phyloP scores from a whole-genome alignment of 2,797 vertebrate genomes.

The Sebastes hopkinsi region DNA sequence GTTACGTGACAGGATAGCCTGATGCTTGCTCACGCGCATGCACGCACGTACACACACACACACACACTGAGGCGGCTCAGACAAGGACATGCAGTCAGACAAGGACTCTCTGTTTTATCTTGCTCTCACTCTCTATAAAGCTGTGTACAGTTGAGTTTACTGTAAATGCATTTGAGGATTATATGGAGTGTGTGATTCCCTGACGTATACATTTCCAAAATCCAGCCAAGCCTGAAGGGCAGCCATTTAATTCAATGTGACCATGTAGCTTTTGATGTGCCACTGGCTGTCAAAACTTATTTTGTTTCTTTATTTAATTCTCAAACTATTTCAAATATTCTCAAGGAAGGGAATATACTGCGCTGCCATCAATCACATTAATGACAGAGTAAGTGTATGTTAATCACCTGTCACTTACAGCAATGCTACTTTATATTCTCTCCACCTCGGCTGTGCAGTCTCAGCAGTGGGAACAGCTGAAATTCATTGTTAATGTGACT shows the following conservation, averaged over 20 bases:
- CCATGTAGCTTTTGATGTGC: background rate
- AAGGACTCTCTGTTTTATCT: background rate
- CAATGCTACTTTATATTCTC: background rate
- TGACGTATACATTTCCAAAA: background rate
- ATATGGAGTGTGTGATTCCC: background rate
- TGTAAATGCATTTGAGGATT: background rate
- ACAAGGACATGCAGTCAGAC: slow-evolving; percentile 21
- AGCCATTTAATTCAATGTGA: background rate
- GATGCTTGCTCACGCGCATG: background rate
- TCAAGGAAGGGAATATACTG: background rate
- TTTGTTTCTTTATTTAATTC: background rate
- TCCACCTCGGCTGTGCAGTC: background rate
- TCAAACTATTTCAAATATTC: background rate
- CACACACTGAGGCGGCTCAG: background rate
- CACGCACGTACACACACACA: background rate
- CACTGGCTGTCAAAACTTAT: background rate
- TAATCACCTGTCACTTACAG: background rate
- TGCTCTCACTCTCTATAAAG: background rate
- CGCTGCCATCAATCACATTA: background rate
- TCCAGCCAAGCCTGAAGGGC: background rate
- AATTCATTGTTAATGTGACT: background rate
- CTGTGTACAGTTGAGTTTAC: background rate
- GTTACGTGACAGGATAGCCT: slow-evolving; percentile 46
- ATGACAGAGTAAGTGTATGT: background rate
- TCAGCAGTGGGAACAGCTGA: background rate